Base-by-base conservation (phyloP, 1,140 invertebrate species). In the Pseudomyrmex gracilis region DNA sequence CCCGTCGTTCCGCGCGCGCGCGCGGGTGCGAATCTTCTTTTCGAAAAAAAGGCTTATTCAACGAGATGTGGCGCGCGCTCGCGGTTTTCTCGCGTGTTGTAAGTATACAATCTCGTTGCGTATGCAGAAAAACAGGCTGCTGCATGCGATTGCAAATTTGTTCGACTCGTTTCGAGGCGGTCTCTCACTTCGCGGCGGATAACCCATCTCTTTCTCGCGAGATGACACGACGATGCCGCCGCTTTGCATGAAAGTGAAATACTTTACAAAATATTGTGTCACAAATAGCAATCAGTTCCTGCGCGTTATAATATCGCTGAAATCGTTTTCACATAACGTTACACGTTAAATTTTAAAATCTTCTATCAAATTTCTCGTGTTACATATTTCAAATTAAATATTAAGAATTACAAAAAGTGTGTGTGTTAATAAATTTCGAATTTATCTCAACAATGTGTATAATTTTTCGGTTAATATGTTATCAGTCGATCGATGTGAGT, bases 151-250 rank as follows among this genome's bases (percentile, higher is more conserved):
- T 20, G 73, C 66, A 80, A 80, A 80, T 80, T 80, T 80, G 71
- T 70, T 80, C 66, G 66, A 71, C 43, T 53, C 58, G 45, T 61
- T 64, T 10, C 60, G 60, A 64, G 73, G 47, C 73, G n/a, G 47
- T n/a, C 22, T 47, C 74, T 9, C 5, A 24, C 53, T 47, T 12
- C 51, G 24, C 24, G 8, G 22, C 53, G 76, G 34, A 47, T 60
- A 49, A 58, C 66, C 34, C 51, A 34, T 34, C 34, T 34, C 34
- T n/a, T 58, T 80, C 22, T 17, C 76, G 66, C 66, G 43, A 80
- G 76, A 80, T 80, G 76, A 80, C 53, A 71, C 64, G 76, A 57
- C 43, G 74, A 78, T 78, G 68, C 10, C 43, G 66, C 43, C 51
- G 22, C n/a, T n/a, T n/a, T 4, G 43, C 17, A 70, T 24, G 66